These are phyloP conservation scores for Neodon shergylaensis DNA, from an alignment of 2,113 vertebrate species.

Conservation along the genomic window DNA sequence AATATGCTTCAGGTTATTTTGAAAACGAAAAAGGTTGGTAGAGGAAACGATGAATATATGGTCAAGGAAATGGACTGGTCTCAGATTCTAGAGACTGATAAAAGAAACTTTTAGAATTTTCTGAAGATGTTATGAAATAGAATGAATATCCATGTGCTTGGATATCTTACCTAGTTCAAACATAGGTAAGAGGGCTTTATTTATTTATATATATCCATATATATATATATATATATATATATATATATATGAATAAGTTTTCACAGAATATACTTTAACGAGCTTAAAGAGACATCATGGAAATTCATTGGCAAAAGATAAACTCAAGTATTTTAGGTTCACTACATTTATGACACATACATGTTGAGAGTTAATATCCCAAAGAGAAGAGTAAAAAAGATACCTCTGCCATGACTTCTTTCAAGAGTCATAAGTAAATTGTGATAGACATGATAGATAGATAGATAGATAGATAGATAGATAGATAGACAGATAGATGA, in stretches of 20 bases:
- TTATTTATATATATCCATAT: background rate
- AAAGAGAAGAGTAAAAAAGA: background rate
- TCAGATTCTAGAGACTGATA: background rate
- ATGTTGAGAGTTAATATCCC: constrained; percentile 1
- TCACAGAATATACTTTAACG: background rate
- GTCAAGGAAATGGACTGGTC: background rate
- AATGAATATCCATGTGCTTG: background rate
- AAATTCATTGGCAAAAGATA: constrained; percentile 38
- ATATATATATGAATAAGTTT: background rate
- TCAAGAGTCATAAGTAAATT: background rate
- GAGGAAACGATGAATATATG: constrained; percentile 1
- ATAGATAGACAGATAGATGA: no score
- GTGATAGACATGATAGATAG: background rate
- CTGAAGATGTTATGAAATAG: constrained; percentile 37
- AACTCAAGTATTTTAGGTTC: background rate
- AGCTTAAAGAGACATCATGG: background rate
- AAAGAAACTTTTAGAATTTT: constrained; percentile 36
- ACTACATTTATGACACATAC: background rate
- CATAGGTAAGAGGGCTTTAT: background rate
- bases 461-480: background rate
- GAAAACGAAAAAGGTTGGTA: background rate
- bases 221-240: background rate
- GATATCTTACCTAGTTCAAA: background rate
- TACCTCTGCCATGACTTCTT: background rate
- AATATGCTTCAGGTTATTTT: constrained; percentile 47